Conservation (phyloP, 2,113 vertebrate species). For the Camelus dromedarius region DNA sequence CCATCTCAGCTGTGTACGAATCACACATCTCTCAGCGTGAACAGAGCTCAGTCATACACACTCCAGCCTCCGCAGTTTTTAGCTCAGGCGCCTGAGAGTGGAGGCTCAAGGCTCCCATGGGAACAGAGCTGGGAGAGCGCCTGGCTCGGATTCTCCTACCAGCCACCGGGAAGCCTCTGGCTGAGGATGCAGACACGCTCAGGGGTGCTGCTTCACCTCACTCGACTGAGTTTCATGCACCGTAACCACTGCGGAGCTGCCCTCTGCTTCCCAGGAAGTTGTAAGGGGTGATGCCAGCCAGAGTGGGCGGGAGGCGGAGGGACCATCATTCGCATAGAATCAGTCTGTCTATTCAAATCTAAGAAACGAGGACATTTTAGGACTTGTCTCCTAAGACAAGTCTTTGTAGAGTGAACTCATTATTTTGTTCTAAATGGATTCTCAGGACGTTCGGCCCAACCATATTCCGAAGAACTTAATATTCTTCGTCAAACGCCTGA, state of each 20-base stretch:
- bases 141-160: not conserved
- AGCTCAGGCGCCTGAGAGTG: not conserved
- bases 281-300: not conserved
- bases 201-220: not conserved
- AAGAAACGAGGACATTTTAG: not conserved
- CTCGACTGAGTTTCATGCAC: not conserved
- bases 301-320: too few relatives aligned
- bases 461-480: not conserved
- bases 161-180: not conserved
- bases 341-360: not conserved
- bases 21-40: not conserved
- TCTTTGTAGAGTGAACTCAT: not conserved
- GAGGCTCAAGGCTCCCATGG: not conserved
- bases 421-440: not conserved
- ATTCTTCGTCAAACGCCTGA: not conserved
- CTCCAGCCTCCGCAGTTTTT: not conserved
- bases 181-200: rapidly evolving
- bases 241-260: rapidly evolving
- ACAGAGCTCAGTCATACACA: not conserved
- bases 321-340: not conserved
- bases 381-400: not conserved
- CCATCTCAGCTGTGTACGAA: not conserved
- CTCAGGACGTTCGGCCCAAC: not conserved
- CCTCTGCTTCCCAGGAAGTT: not conserved
- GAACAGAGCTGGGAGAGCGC: too few relatives aligned